Conservation (phyloP, 2,888 invertebrate genomes). For the Tholera decimalis region DNA sequence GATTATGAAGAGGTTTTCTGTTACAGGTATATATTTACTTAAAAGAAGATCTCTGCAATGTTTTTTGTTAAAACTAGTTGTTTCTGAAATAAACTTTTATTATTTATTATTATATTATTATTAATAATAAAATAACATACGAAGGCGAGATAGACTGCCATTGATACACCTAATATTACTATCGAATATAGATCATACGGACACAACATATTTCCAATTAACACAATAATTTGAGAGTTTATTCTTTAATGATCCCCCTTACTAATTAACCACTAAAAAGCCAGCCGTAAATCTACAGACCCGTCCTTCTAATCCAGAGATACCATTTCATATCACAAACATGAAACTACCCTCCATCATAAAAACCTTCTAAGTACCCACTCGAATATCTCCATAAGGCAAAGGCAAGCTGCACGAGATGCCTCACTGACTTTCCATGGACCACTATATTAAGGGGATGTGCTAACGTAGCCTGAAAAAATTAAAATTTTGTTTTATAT, state of each 20-base stretch:
- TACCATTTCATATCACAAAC: conserved; percentile 60
- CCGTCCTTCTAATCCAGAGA: conserved; percentile 48
- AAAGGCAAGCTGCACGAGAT: conserved; percentile 75
- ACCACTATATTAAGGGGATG: conserved; percentile 69
- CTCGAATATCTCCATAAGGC: conserved; percentile 71
- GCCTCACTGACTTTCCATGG: conserved; percentile 86
- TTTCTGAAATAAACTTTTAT: no score
- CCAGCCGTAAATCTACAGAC: conserved; percentile 28
- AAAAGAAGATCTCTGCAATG: no score
- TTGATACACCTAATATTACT: no score
- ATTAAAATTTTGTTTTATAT: neutral
- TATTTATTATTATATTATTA: no score
- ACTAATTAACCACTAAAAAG: conserved; percentile 48
- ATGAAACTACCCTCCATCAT: conserved; percentile 64
- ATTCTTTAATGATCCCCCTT: no score
- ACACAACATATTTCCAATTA: conserved; percentile 14
- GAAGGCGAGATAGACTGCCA: no score
- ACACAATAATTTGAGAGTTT: no score
- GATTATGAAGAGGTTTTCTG: no score
- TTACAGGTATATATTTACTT: no score
- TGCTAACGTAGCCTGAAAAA: neutral
- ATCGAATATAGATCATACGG: no score
- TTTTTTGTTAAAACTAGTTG: no score
- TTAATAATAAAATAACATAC: no score
- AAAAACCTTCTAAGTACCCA: conserved; percentile 73